Base-by-base conservation (phyloP, 2,797 vertebrate genomes). In the Sphenodon punctatus region DNA sequence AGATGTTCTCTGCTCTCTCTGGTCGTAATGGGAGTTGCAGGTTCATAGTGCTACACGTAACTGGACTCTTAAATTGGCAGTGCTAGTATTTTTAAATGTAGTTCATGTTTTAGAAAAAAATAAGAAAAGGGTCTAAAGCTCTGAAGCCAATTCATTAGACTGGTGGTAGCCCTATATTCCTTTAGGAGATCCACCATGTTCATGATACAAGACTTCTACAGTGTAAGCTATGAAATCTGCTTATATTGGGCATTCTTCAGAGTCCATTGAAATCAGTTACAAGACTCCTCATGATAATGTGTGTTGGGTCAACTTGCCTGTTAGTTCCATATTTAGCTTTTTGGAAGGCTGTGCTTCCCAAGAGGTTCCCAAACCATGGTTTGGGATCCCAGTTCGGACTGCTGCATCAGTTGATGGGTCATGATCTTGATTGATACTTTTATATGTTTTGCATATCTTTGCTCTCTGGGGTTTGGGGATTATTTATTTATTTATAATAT, bases 71-170 rank as follows among this genome's bases (percentile, higher is more conserved):
- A 79, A 86, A 84, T 79, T 83, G 65, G 46, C 69, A 80, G 76
- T 36, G 81, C 80, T 82, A 59, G 82, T 90, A 81, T 78, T 89
- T 87, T 70, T 64, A 43, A 34, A 61, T 65, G 79, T 75, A 78
- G 25, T 68, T 75, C 59, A 87, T 5, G 7, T 64, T 71, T 70
- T 36, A 34, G 66, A 67, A 65, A 48, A 36, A 79, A 80, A 89
- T 58, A 73, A 71, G 63, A 73, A 60, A 81, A 89, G 82, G 86
- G 76, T 88, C 88, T 79, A 90, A 86, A 86, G 30, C 43, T 92
- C 66, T 88, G 68, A 67, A 66, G 32, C 49, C 82, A 80, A 55
- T 86, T 65, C 39, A 75, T 91, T 67, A 75, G 45, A 27, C 38
- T 46, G 25, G 32, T 67, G 67, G n/a, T 76, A 63, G 74, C n/a